Conservation (phyloP, 2,797 vertebrate genomes). For the Enteromius trimaculatus region DNA sequence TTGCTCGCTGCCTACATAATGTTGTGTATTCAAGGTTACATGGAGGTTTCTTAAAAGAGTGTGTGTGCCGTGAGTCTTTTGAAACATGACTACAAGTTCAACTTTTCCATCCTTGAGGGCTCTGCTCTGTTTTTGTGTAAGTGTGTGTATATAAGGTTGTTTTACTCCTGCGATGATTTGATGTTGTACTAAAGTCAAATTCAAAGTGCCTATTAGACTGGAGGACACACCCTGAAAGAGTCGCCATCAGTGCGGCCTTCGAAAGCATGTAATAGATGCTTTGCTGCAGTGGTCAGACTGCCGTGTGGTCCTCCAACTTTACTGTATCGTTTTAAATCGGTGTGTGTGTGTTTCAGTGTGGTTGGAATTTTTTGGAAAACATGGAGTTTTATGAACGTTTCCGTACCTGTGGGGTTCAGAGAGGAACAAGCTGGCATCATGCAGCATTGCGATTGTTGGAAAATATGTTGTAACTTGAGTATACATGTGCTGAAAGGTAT, state of each 20-base stretch:
- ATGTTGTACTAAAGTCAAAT: conserved; percentile 37
- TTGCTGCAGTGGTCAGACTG: conserved; percentile 39
- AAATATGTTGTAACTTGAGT: conserved; percentile 19
- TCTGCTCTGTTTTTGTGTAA: conserved; percentile 11
- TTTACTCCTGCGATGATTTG: conserved; percentile 16
- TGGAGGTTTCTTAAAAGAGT: conserved; percentile 21
- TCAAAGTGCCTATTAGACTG: conserved; percentile 47
- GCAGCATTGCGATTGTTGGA: conserved; percentile 13
- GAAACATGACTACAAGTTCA: conserved; percentile 41
- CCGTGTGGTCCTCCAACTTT: conserved; percentile 23
- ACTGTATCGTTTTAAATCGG: background rate
- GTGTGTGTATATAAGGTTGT: conserved; percentile 9
- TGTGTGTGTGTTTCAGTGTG: conserved; percentile 4
- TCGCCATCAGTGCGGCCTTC: conserved; percentile 9
- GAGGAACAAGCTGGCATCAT: conserved; percentile 12
- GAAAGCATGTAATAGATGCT: conserved; percentile 23
- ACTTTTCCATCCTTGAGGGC: conserved; percentile 50
- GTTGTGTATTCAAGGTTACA: conserved; percentile 24
- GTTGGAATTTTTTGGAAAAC: too few species aligned
- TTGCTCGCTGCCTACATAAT: conserved; percentile 24
- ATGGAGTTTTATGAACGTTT: conserved; percentile 33
- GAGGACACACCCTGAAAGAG: conserved; percentile 41
- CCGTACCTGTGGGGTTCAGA: conserved; percentile 30
- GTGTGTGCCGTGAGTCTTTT: conserved; percentile 19
- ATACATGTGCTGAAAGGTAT: background rate